Evolutionary conservation across 2,113 vertebrate species (phyloP), one percentile per base, ranked within the genome.

Genomic region (Synodontis membranacea): DNA sequence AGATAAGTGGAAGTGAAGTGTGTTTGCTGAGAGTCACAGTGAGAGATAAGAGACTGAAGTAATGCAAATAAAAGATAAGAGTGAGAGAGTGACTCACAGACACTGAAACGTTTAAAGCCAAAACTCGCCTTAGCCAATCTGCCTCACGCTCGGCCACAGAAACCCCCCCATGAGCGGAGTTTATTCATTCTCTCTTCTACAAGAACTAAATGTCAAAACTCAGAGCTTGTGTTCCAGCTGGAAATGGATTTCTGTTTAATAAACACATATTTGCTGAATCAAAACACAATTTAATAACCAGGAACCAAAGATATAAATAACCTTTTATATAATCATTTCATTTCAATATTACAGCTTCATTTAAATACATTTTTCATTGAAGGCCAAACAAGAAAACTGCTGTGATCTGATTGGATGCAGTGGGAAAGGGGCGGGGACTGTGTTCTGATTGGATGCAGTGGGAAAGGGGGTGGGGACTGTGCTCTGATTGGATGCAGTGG

Each of bases 1-100:
- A 60, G 80, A 82, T 64, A 81, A 82, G 56, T 46, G 80, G 9
- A 31, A 39, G 31, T 39, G 78, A 39, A 80, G 78, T 14, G 31
- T 80, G 56, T 44, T 42, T 62, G 58, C 39, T 31, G 58, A 82
- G 56, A 82, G 80, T 42, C 37, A 0, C 58, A 10, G 80, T 28
- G 25, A 44, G 39, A 82, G 80, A 64, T 62, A 82, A 82, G 58
- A 82, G 54, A 39, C 52, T 37, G n/a, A 56, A 54, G 52, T 37
- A 80, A 52, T 78, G n/a, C 34, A 21, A 54, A 23, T 56, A 12
- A 56, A 37, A 80, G 50, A 56, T 54, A 54, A 56, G 50, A 12
- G 21, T 46, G 50, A 56, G 31, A 12, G 4, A 34, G 9, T 14
- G 52, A 42, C 10, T 28, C 52, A 58, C 52, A 58, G 19, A 80